These are phyloP conservation scores for Chloroceryle inda DNA, from an alignment of 2,797 vertebrate genomes.

Conservation along the genomic window DNA sequence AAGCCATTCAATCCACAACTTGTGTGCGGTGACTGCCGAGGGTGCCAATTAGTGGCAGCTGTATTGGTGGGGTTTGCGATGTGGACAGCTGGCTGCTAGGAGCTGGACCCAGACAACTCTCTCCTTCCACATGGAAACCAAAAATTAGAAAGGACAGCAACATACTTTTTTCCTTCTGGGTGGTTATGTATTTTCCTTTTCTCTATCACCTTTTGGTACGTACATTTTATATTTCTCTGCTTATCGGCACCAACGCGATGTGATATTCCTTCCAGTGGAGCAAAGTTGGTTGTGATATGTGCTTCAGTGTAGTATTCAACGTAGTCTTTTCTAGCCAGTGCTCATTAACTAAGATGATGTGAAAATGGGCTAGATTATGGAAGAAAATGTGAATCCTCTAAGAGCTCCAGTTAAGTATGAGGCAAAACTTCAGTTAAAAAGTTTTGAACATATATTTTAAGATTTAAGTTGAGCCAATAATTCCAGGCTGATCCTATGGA, in stretches of 20 bases:
- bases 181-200: not conserved
- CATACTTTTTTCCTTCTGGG: not conserved
- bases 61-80: not conserved
- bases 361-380: not conserved
- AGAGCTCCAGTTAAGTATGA: not conserved
- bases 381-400: not conserved
- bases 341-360: not conserved
- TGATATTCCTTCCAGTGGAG: not conserved
- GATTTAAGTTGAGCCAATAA: not conserved
- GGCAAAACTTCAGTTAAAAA: not conserved
- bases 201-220: not conserved
- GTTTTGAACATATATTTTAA: not conserved
- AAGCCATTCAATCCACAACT: not conserved
- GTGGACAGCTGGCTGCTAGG: constrained; percentile 35
- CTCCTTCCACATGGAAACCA: not conserved
- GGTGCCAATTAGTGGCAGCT: constrained; percentile 60
- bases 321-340: not conserved
- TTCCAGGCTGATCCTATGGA: not conserved
- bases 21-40: not conserved
- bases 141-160: not conserved
- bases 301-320: not conserved
- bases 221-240: not conserved
- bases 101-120: not conserved
- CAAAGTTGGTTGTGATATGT: not conserved
- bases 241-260: not conserved